Evolutionary conservation across 2,113 vertebrate species (phyloP).

Genomic region (Bufo gargarizans): DNA sequence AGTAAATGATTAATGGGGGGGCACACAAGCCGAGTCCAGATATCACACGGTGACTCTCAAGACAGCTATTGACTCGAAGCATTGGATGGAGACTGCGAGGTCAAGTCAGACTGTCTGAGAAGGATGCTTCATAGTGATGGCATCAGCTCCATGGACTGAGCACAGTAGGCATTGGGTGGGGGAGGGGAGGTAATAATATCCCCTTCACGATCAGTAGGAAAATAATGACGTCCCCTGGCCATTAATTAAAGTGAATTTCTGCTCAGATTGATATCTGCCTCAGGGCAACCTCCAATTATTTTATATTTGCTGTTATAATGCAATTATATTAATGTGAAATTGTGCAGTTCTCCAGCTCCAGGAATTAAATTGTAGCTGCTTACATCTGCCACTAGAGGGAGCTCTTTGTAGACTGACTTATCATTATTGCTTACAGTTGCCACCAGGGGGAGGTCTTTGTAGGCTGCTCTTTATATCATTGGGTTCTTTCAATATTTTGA

Average conservation of each 20-base stretch:
- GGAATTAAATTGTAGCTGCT: neutral
- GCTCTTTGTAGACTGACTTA: neutral
- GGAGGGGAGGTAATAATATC: neutral
- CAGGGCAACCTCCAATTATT: neutral
- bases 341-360: neutral
- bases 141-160: neutral
- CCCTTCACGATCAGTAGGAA: neutral
- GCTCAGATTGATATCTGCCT: neutral
- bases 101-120: neutral
- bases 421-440: neutral
- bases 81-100: neutral
- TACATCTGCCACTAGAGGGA: neutral
- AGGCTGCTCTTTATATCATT: no score
- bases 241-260: neutral
- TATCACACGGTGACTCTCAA: neutral
- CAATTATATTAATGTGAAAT: neutral
- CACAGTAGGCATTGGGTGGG: neutral
- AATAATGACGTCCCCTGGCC: neutral
- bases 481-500: no score
- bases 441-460: neutral
- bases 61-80: neutral
- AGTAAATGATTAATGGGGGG: conserved; percentile 36
- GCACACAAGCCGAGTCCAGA: neutral
- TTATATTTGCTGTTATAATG: neutral
- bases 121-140: neutral